Percentiles rank a stretch among this genome's conserved stretches.
Conservation (phyloP, 2,113 vertebrate genomes). For the Asarcornis scutulata region DNA sequence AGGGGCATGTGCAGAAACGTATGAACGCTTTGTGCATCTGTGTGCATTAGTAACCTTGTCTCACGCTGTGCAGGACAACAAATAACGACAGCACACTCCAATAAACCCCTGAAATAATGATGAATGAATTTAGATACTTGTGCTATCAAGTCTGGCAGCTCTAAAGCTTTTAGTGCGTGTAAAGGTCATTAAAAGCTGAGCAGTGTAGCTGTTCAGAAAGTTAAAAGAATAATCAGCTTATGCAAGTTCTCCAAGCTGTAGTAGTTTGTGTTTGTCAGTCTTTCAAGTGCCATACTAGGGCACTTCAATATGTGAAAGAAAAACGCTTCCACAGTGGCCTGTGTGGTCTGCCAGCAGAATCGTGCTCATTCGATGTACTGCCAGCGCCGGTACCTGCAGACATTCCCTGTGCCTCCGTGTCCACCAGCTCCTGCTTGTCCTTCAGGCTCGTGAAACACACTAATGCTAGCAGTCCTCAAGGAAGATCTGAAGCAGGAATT, state of each 20-base stretch:
- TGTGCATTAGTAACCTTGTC: not conserved
- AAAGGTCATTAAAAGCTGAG: not conserved
- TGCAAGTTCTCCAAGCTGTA: conserved; percentile 2
- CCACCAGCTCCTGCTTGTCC: not conserved
- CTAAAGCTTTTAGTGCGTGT: not conserved
- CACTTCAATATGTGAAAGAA: not conserved
- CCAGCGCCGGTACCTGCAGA: not conserved
- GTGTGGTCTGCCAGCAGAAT: not conserved
- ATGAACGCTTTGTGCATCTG: not conserved
- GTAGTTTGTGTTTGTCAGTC: conserved; percentile 32
- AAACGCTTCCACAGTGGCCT: not conserved
- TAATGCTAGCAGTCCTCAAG: not conserved
- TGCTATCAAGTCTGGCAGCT: not conserved
- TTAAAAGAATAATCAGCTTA: conserved; percentile 15
- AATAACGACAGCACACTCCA: not conserved
- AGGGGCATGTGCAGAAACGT: not conserved
- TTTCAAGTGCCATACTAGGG: conserved; percentile 29
- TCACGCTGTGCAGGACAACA: not conserved
- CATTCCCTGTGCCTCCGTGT: not conserved
- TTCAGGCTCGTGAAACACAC: not conserved
- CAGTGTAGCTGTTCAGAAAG: not conserved
- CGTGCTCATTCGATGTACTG: not conserved
- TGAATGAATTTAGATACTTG: not conserved
- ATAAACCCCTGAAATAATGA: not conserved
- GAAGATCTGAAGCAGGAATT: not conserved